phyloP scores from a whole-genome alignment of 2,888 invertebrate species.

The Netelia inedita region DNA sequence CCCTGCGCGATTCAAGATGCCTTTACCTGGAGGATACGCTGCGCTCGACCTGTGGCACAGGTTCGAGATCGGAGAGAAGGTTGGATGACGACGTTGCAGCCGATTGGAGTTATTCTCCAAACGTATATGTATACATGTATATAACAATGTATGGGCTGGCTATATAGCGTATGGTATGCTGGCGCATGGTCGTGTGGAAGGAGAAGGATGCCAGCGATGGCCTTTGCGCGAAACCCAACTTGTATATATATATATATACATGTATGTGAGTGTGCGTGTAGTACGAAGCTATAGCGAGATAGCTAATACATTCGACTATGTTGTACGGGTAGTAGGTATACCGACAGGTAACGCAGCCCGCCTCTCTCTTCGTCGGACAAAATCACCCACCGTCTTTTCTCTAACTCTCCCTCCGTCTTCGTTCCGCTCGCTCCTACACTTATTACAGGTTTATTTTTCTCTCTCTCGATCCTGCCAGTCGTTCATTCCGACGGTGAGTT shows the following conservation, averaged over 20 bases:
- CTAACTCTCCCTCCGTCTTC: background rate
- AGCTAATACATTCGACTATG: conserved; percentile 22
- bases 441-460: background rate
- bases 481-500: background rate
- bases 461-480: background rate
- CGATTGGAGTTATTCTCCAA: conserved; percentile 47
- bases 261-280: background rate
- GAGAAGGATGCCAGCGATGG: conserved; percentile 69
- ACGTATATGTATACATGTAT: conserved; percentile 20
- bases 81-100: conserved; percentile 56
- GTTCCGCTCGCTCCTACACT: conserved; percentile 3
- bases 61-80: conserved; percentile 67
- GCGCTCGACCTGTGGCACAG: conserved; percentile 66
- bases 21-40: conserved; percentile 61
- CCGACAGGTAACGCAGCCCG: conserved; percentile 23
- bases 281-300: background rate
- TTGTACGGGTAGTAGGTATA: conserved; percentile 9
- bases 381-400: conserved; percentile 35
- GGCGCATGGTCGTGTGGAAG: conserved; percentile 50
- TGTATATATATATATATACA: conserved; percentile 12
- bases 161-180: conserved; percentile 42
- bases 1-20: conserved; percentile 54
- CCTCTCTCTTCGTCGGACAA: conserved; percentile 27
- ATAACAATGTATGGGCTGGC: conserved; percentile 7
- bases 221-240: conserved; percentile 69